phyloP scores from a whole-genome alignment of 1,140 invertebrate genomes.

The Luehdorfia chinensis region DNA sequence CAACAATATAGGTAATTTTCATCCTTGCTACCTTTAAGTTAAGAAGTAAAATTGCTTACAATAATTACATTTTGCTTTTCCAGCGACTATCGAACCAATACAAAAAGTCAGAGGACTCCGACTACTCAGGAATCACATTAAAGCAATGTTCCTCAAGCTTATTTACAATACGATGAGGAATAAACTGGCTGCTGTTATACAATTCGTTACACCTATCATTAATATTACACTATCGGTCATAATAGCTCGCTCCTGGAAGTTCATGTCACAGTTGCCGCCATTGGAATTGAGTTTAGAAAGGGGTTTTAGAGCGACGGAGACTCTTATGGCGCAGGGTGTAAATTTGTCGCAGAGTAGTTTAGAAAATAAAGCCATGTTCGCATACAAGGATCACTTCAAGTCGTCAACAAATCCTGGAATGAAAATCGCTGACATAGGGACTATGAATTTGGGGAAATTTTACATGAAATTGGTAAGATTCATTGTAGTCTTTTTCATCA shows the following conservation, averaged over 20 bases:
- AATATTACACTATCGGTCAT: slow-evolving; percentile 80
- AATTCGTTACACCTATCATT: slow-evolving; percentile 79
- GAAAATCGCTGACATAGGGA: slow-evolving; percentile 51
- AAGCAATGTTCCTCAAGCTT: slow-evolving; percentile 81
- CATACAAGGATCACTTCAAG: slow-evolving; percentile 65
- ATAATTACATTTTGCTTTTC: slow-evolving; percentile 22
- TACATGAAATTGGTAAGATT: slow-evolving; percentile 65
- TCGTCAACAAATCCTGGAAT: slow-evolving; percentile 39
- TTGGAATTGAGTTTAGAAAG: slow-evolving; percentile 60
- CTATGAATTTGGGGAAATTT: slow-evolving; percentile 49
- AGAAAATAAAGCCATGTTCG: slow-evolving; percentile 44
- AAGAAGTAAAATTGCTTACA: background rate
- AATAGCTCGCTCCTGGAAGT: slow-evolving; percentile 70
- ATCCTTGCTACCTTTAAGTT: background rate
- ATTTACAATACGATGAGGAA: slow-evolving; percentile 77
- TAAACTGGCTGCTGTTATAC: slow-evolving; percentile 77
- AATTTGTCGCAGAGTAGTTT: slow-evolving; percentile 39
- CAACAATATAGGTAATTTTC: slow-evolving; percentile 24
- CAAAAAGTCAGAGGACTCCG: slow-evolving; percentile 60
- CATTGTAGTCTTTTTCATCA: too few species aligned
- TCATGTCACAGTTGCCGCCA: slow-evolving; percentile 63
- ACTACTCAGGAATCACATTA: slow-evolving; percentile 78
- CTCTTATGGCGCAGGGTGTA: slow-evolving; percentile 39
- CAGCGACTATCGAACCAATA: slow-evolving; percentile 48
- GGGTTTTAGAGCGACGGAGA: slow-evolving; percentile 54